Evolutionary conservation across 2,888 invertebrate genomes (phyloP).

Genomic region (Ceramica pisi): DNA sequence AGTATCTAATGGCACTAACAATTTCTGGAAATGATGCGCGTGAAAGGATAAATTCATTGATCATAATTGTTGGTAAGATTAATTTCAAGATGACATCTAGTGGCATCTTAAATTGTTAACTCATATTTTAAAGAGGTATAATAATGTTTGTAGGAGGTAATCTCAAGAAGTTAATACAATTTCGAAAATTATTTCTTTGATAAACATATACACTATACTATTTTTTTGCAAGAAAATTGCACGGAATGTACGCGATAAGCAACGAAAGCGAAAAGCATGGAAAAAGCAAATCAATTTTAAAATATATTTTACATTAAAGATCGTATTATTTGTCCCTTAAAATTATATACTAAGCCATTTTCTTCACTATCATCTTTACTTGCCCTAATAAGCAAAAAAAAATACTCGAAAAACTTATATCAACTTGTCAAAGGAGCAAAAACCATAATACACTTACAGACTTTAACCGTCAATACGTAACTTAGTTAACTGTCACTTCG

Average conservation of each 20-base stretch:
- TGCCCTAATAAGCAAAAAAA: background rate
- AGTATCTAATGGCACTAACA: background rate
- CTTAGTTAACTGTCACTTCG: slow-evolving; percentile 54
- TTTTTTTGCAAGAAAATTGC: too few relatives aligned
- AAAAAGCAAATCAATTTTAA: too few relatives aligned
- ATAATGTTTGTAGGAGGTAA: background rate
- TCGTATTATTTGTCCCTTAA: background rate
- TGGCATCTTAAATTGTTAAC: background rate
- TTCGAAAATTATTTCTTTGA: too few relatives aligned
- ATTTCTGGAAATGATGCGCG: background rate
- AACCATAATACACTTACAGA: slow-evolving; percentile 44
- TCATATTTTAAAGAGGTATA: too few relatives aligned
- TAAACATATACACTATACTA: too few relatives aligned
- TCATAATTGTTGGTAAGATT: background rate
- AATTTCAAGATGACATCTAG: background rate
- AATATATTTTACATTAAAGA: background rate
- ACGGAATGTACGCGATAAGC: too few relatives aligned
- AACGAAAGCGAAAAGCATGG: too few relatives aligned
- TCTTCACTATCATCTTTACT: background rate
- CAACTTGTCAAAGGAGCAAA: slow-evolving; percentile 16
- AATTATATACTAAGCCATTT: background rate
- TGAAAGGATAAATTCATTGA: background rate
- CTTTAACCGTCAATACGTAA: slow-evolving; percentile 55
- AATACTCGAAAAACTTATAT: background rate
- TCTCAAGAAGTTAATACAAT: background rate